phyloP scores from a whole-genome alignment of 2,113 vertebrate species.

The Tupaia chinensis region DNA sequence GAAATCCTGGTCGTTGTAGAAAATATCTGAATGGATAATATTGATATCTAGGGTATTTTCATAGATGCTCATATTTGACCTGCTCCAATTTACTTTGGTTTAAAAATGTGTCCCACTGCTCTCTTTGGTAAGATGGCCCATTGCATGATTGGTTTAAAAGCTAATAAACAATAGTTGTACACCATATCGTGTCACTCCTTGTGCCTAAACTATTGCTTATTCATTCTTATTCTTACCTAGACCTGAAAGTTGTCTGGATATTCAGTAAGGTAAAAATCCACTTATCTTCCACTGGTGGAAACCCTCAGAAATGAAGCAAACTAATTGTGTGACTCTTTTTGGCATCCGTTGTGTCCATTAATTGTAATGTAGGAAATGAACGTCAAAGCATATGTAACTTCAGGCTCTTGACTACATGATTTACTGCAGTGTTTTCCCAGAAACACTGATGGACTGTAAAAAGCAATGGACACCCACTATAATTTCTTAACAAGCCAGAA shows the following conservation, averaged over 20 bases:
- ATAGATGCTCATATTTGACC: slow-evolving; percentile 34
- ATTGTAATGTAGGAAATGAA: slow-evolving; percentile 53
- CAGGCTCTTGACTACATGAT: slow-evolving; percentile 53
- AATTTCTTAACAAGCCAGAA: slow-evolving; percentile 75
- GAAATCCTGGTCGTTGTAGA: slow-evolving; percentile 17
- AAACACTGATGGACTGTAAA: slow-evolving; percentile 58
- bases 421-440: slow-evolving; percentile 64
- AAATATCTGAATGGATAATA: background rate
- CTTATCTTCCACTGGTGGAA: background rate
- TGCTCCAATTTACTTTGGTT: slow-evolving; percentile 8
- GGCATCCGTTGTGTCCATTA: slow-evolving; percentile 46
- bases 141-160: slow-evolving; percentile 33
- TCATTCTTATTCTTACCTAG: slow-evolving; percentile 51
- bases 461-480: slow-evolving; percentile 46
- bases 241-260: background rate
- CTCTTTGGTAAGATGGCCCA: background rate
- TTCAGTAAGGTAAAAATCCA: slow-evolving; percentile 38
- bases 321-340: slow-evolving; percentile 12
- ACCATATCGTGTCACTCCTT: slow-evolving; percentile 7
- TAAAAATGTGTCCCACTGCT: slow-evolving; percentile 36
- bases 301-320: slow-evolving; percentile 37
- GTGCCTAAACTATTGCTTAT: slow-evolving; percentile 27
- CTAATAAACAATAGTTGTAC: slow-evolving; percentile 5
- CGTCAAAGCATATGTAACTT: background rate
- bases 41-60: slow-evolving; percentile 19